Evolutionary conservation across 64 coral and sea anemone genomes (phyloP).

Genomic region (Montipora sp.): DNA sequence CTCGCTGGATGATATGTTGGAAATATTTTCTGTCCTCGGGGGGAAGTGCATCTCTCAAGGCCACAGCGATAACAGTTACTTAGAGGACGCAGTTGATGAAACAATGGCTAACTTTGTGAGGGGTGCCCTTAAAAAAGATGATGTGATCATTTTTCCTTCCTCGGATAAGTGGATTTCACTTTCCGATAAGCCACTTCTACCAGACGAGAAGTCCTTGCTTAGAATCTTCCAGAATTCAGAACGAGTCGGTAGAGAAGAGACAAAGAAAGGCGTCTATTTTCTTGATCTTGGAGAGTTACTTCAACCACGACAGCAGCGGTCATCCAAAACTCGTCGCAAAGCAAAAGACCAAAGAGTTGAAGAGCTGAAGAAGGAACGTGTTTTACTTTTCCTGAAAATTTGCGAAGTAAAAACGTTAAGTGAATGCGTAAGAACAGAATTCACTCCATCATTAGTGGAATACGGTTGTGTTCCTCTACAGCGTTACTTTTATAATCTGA

Average conservation of each 20-base stretch:
- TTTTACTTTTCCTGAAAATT: conserved; percentile 47
- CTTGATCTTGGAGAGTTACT: conserved; percentile 57
- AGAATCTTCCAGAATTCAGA: conserved; percentile 67
- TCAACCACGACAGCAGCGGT: neutral
- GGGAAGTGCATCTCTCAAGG: conserved; percentile 32
- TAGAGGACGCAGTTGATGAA: conserved; percentile 6
- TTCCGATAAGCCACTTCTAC: conserved; percentile 70
- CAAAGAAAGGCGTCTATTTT: conserved; percentile 64
- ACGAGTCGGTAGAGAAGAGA: neutral
- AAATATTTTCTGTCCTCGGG: conserved; percentile 76
- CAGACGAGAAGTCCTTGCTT: conserved; percentile 66
- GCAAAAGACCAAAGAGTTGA: neutral
- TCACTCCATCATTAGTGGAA: conserved; percentile 18
- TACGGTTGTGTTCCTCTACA: conserved; percentile 69
- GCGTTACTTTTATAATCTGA: conserved; percentile 58
- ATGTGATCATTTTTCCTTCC: conserved; percentile 62
- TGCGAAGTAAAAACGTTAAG: conserved; percentile 72
- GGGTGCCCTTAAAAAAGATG: conserved; percentile 14
- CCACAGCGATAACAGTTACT: neutral
- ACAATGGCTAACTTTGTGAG: conserved; percentile 35
- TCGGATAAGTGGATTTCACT: conserved; percentile 72
- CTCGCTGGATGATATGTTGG: conserved; percentile 24
- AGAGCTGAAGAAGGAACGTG: conserved; percentile 11
- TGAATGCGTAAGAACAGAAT: conserved; percentile 51
- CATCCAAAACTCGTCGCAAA: neutral